A percentile compares a stretch with the other conserved stretches of the same genome.
Conservation (phyloP, 2,888 invertebrate species). For the Dicranocentrus wangi region DNA sequence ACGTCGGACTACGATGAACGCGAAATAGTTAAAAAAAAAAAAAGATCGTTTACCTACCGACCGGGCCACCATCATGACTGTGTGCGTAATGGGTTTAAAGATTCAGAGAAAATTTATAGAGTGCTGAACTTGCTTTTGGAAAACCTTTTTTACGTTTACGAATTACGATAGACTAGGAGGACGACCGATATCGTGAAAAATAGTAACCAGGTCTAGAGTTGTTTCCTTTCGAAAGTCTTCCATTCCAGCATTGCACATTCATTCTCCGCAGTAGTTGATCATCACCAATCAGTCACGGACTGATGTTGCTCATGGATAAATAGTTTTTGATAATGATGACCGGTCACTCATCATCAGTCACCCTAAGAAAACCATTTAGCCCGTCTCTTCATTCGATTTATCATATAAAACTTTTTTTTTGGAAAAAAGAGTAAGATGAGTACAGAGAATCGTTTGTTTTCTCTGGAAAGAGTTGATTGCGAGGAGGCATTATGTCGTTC, state of each 20-base stretch:
- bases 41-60: too few relatives aligned
- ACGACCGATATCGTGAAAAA: too few relatives aligned
- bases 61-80: too few relatives aligned
- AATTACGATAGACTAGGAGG: too few relatives aligned
- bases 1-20: too few relatives aligned
- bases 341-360: slow-evolving; percentile 48
- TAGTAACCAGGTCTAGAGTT: too few relatives aligned
- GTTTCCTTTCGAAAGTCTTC: neutral
- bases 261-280: slow-evolving; percentile 25
- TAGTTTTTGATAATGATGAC: slow-evolving; percentile 46
- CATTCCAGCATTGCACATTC: neutral
- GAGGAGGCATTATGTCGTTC: slow-evolving; percentile 11
- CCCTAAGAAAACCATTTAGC: slow-evolving; percentile 16
- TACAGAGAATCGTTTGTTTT: slow-evolving; percentile 22
- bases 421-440: neutral
- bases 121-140: too few relatives aligned
- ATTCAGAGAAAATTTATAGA: too few relatives aligned
- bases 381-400: neutral
- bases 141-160: too few relatives aligned
- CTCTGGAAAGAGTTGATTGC: neutral
- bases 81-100: too few relatives aligned
- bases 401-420: slow-evolving; percentile 6
- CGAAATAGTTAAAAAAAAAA: too few relatives aligned
- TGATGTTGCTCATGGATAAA: slow-evolving; percentile 12
- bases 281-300: slow-evolving; percentile 40